Percentiles rank a stretch among this genome's conserved stretches.
Conservation (phyloP, 2,797 vertebrate genomes). For the Galagoides demidoff region DNA sequence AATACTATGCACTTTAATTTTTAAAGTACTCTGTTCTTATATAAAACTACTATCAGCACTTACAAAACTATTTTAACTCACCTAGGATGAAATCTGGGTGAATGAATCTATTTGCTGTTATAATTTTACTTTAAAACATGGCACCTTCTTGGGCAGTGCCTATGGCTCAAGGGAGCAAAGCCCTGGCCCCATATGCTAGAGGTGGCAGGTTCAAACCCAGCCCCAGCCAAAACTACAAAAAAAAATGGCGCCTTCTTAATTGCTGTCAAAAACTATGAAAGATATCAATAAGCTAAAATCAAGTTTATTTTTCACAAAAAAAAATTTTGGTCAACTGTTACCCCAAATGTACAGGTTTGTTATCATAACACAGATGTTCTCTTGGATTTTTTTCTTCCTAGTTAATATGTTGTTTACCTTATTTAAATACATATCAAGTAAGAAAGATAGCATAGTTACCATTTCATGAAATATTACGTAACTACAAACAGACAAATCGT, state of each 20-base stretch:
- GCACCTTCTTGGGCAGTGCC: background rate
- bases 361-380: background rate
- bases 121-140: conserved; percentile 42
- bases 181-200: no score
- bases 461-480: background rate
- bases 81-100: background rate
- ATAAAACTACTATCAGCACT: background rate
- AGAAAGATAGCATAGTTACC: background rate
- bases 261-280: background rate
- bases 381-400: background rate
- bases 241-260: background rate
- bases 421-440: background rate
- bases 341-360: background rate
- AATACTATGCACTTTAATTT: background rate
- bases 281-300: conserved; percentile 27
- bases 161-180: no score
- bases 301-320: background rate
- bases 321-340: background rate
- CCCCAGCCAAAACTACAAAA: no score
- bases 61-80: conserved; percentile 24
- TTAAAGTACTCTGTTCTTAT: conserved; percentile 40
- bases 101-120: background rate
- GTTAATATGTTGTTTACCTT: background rate
- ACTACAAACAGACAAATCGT: background rate
- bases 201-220: no score